Conservation (phyloP, 2,797 vertebrate species). For the Halcyon leucocephala region DNA sequence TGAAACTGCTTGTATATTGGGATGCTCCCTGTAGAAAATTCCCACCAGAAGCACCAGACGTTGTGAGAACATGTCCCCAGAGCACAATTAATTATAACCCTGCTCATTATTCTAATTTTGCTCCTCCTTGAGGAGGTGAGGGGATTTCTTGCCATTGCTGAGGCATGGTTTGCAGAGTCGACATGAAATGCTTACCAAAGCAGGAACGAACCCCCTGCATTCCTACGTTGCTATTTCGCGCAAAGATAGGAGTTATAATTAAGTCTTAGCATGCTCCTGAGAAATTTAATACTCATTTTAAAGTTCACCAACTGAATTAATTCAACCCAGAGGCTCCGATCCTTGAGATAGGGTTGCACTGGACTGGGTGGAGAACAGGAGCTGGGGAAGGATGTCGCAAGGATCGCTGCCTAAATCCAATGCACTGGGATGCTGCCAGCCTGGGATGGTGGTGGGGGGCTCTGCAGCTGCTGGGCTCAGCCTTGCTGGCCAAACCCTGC, state of each 20-base stretch:
- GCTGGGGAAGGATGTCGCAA: not conserved
- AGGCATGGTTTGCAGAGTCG: rapidly evolving
- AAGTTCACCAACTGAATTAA: constrained; percentile 20
- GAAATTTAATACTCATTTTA: constrained; percentile 27
- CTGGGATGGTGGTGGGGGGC: rapidly evolving
- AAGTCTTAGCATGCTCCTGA: not conserved
- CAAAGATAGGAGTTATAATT: constrained; percentile 12
- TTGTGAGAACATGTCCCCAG: constrained; percentile 11
- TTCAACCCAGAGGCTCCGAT: not conserved
- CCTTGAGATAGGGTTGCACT: not conserved
- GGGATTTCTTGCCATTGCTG: not conserved
- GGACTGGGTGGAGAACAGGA: not conserved
- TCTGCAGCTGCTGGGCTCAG: not conserved
- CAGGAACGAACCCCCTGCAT: not conserved
- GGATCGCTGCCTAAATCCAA: not conserved
- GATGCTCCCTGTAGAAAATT: not conserved
- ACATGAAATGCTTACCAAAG: not conserved
- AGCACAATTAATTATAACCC: not conserved
- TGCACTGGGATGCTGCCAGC: rapidly evolving
- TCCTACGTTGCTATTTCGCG: not conserved
- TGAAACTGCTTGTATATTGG: not conserved
- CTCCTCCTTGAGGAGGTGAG: not conserved
- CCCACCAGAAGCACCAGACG: not conserved
- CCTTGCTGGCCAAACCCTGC: rapidly evolving
- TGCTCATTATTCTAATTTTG: not conserved